Percentiles rank a stretch among this genome's conserved stretches.
phyloP scores from a whole-genome alignment of 2,113 vertebrate genomes.

The Coptodon bakossiorum region DNA sequence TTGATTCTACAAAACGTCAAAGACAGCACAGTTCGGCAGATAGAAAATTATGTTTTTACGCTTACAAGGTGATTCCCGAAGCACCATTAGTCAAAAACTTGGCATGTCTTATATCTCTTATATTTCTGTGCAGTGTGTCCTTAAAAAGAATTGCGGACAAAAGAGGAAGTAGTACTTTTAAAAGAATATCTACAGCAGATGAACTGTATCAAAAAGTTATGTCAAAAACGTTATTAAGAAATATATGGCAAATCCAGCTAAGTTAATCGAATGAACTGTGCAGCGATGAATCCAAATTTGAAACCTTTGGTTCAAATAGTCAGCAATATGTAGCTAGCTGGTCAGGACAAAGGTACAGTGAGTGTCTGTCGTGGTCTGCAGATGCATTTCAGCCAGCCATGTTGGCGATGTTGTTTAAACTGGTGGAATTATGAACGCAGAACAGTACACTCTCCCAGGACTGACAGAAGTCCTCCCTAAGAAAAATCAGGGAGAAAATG shows the following conservation, averaged over 20 bases:
- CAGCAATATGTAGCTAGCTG: neutral
- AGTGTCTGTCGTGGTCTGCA: neutral
- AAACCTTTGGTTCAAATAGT: neutral
- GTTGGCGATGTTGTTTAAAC: neutral
- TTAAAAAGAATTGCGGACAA: neutral
- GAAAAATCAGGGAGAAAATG: neutral
- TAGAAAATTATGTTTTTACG: neutral
- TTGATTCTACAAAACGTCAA: neutral
- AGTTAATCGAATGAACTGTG: neutral
- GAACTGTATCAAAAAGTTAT: neutral
- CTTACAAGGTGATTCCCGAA: neutral
- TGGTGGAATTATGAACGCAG: neutral
- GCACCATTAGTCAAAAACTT: neutral
- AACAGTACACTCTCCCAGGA: neutral
- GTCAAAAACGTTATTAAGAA: neutral
- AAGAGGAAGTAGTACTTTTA: accelerated
- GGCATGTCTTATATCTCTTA: neutral
- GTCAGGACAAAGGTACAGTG: neutral
- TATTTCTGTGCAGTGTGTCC: neutral
- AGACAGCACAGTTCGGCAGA: neutral
- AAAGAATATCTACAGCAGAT: neutral
- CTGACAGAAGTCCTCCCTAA: neutral
- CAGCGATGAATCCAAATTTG: neutral
- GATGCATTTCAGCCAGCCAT: neutral
- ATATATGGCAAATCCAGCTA: neutral